Conservation (phyloP, 2,113 vertebrate genomes). For the Oryzias woworae region DNA sequence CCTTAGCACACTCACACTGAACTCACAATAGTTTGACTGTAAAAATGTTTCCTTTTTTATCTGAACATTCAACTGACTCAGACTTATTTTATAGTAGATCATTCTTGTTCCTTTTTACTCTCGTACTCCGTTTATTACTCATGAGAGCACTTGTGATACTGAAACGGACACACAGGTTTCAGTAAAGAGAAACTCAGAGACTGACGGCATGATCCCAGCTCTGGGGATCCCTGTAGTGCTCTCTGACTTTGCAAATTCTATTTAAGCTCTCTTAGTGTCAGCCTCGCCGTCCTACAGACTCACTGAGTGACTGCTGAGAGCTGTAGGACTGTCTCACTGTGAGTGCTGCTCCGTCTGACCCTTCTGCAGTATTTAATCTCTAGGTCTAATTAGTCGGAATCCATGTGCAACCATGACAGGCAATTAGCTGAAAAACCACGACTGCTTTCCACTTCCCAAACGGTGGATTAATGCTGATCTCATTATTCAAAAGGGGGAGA, state of each 20-base stretch:
- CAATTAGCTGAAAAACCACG: constrained; percentile 42
- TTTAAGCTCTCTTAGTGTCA: constrained; percentile 5
- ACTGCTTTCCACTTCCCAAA: constrained; percentile 12
- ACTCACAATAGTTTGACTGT: too few species aligned
- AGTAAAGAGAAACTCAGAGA: constrained; percentile 27
- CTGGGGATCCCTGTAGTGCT: constrained; percentile 1
- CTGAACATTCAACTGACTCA: too few species aligned
- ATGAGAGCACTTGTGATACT: constrained; percentile 33
- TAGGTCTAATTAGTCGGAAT: constrained; percentile 57
- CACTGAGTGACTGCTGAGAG: constrained; percentile 35
- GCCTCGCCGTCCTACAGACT: constrained; percentile 24
- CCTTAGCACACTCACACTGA: too few species aligned
- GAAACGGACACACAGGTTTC: constrained; percentile 31
- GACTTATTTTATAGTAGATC: not conserved
- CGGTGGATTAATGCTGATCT: constrained; percentile 3
- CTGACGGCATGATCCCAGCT: constrained; percentile 13
- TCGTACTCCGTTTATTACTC: constrained; percentile 18
- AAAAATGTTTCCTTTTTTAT: too few species aligned
- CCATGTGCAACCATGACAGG: constrained; percentile 42
- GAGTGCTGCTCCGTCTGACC: constrained; percentile 44
- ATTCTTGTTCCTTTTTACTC: constrained; percentile 15
- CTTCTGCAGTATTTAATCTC: constrained; percentile 59
- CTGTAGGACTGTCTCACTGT: constrained; percentile 25
- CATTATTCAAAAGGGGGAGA: not conserved
- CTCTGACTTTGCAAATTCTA: constrained; percentile 15